These are phyloP conservation scores for Hepsetus odoe DNA, from an alignment of 2,113 vertebrate species.

Conservation along the genomic window DNA sequence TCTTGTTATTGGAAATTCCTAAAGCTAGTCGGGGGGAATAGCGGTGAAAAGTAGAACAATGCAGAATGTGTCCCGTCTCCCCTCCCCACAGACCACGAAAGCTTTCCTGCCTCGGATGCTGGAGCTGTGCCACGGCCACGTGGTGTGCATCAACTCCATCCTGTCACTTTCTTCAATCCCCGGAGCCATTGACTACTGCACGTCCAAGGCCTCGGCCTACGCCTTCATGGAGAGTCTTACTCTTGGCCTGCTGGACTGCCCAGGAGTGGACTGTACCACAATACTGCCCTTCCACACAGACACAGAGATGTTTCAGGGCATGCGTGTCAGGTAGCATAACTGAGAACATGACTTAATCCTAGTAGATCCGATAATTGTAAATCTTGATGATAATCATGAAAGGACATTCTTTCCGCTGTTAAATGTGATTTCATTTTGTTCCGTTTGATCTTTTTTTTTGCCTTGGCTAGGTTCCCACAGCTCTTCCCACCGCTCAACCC, in stretches of 20 bases:
- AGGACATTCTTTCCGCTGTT: too few relatives aligned
- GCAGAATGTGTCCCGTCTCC: conserved; percentile 30
- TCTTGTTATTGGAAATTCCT: conserved; percentile 41
- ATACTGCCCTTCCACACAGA: conserved; percentile 97
- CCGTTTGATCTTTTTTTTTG: neutral
- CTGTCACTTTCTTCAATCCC: conserved; percentile 85
- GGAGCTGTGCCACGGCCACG: conserved; percentile 93
- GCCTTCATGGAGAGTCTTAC: conserved; percentile 99
- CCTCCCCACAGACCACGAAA: conserved; percentile 86
- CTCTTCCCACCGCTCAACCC: conserved; percentile 95
- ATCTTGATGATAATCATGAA: too few relatives aligned
- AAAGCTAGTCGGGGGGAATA: conserved; percentile 28
- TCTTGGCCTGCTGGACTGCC: conserved; percentile 92
- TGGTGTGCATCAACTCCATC: conserved; percentile 92
- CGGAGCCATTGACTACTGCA: conserved; percentile 96
- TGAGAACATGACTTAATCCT: neutral
- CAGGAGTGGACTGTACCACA: conserved; percentile 92
- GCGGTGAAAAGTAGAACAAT: conserved; percentile 41
- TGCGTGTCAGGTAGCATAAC: conserved; percentile 92
- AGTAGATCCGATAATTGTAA: neutral
- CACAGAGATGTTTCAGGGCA: conserved; percentile 99
- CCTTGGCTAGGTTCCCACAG: conserved; percentile 85
- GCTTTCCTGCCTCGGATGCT: conserved; percentile 96
- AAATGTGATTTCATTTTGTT: too few relatives aligned
- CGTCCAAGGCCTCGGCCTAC: conserved; percentile 94